A percentile compares a stretch with the other conserved stretches of the same genome.
These are phyloP conservation scores for Brachionus rotundiformis DNA, from an alignment of 1,140 invertebrate genomes.

Conservation along the genomic window DNA sequence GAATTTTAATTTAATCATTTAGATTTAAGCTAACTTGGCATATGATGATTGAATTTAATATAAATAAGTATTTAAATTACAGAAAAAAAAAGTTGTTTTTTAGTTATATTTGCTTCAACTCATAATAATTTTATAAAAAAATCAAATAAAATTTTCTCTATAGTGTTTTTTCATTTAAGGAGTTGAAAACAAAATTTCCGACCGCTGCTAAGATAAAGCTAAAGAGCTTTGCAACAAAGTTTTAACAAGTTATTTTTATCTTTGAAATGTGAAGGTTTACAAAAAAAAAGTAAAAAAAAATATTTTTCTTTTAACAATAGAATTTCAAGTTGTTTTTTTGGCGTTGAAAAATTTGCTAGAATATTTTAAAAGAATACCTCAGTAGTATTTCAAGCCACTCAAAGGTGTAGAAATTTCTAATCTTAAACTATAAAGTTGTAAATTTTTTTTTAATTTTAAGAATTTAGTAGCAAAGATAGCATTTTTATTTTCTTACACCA, in stretches of 20 bases:
- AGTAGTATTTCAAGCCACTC: not conserved
- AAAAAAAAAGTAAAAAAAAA: not conserved
- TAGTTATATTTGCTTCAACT: not conserved
- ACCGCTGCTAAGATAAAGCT: not conserved
- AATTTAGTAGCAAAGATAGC: constrained; percentile 9
- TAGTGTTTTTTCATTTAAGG: not conserved
- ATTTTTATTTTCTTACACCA: constrained; percentile 25
- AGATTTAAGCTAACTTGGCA: not conserved
- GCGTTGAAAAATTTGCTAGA: not conserved
- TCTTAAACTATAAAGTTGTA: constrained; percentile 19
- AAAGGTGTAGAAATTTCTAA: not conserved
- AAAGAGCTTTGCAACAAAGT: not conserved
- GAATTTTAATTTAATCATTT: not conserved
- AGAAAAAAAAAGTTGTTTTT: not conserved
- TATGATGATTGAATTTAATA: constrained; percentile 11
- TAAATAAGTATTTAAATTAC: not conserved
- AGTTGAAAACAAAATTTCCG: not conserved
- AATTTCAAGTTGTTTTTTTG: not conserved
- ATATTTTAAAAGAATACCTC: not conserved
- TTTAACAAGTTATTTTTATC: not conserved
- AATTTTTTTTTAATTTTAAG: not conserved
- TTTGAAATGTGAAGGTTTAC: constrained; percentile 14
- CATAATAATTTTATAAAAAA: not conserved
- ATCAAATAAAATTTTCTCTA: not conserved
- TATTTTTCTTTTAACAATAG: not conserved